A percentile compares a stretch with the other conserved stretches of the same genome.
Evolutionary conservation across 1,140 invertebrate species (phyloP).

Genomic region (Saccostrea glomerata): DNA sequence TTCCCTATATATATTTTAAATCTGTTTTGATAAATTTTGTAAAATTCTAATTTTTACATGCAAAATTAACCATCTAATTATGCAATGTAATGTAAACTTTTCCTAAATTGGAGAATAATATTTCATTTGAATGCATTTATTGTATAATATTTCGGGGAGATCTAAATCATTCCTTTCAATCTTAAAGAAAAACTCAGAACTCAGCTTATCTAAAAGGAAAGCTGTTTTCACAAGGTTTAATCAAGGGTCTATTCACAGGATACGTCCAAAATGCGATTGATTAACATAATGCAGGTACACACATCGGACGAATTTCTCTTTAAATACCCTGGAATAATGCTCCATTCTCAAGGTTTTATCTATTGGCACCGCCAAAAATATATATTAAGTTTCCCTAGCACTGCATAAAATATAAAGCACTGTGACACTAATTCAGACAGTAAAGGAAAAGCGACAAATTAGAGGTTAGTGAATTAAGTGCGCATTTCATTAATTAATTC

Average conservation of each 20-base stretch:
- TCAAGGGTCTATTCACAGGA: background rate
- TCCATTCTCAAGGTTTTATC: background rate
- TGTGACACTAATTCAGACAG: too few relatives aligned
- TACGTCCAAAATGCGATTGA: background rate
- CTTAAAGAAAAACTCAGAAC: too few relatives aligned
- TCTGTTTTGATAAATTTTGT: too few relatives aligned
- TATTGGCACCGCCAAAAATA: background rate
- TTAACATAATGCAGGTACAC: slow-evolving; percentile 16
- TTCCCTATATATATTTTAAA: too few relatives aligned
- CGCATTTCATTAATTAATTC: slow-evolving; percentile 11
- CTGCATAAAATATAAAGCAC: background rate
- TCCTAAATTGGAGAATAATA: too few relatives aligned
- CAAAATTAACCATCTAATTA: too few relatives aligned
- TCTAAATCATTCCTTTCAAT: too few relatives aligned
- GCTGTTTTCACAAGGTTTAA: slow-evolving; percentile 25
- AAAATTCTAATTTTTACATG: too few relatives aligned
- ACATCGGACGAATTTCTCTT: background rate
- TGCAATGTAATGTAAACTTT: too few relatives aligned
- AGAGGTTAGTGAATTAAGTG: background rate
- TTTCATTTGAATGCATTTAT: too few relatives aligned
- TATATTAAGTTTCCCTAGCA: background rate
- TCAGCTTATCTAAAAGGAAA: background rate
- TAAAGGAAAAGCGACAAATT: too few relatives aligned
- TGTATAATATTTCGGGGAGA: too few relatives aligned
- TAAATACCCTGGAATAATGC: background rate